These are phyloP conservation scores for Hycleus cichorii DNA, from an alignment of 1,140 invertebrate species.

Conservation along the genomic window DNA sequence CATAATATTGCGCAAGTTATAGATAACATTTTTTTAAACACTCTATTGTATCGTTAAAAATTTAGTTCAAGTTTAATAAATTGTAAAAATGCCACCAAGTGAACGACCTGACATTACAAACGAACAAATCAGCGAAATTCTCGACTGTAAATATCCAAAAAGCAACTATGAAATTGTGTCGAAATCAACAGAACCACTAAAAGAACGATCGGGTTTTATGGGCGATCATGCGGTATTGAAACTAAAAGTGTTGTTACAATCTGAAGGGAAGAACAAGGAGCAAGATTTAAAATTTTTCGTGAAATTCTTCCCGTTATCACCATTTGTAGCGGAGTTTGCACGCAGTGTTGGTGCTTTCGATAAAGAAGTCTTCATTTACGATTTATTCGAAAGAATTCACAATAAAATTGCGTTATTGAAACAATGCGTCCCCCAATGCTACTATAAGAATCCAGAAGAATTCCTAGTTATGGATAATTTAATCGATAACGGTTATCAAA, in stretches of 20 bases:
- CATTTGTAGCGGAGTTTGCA: slow-evolving; percentile 10
- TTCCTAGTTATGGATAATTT: slow-evolving; percentile 30
- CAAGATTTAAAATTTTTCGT: slow-evolving; percentile 14
- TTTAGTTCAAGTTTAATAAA: background rate
- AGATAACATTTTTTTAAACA: background rate
- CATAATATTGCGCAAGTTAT: background rate
- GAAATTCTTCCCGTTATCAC: slow-evolving; percentile 11
- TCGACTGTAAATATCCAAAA: background rate
- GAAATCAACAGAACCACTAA: background rate
- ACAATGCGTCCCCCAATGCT: slow-evolving; percentile 19
- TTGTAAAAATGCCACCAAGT: too few species aligned
- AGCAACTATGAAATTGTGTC: background rate
- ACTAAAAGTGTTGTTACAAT: background rate
- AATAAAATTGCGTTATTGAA: slow-evolving; percentile 26
- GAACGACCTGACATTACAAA: too few species aligned
- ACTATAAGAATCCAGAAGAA: slow-evolving; percentile 18
- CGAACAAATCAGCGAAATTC: too few species aligned
- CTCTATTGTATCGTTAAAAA: background rate
- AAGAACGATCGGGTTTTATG: slow-evolving; percentile 16
- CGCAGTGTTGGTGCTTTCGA: slow-evolving; percentile 12
- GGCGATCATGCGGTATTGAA: slow-evolving; percentile 18
- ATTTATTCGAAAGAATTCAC: slow-evolving; percentile 14
- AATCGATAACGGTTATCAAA: slow-evolving; percentile 22
- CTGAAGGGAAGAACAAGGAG: slow-evolving; percentile 1
- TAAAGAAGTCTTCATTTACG: slow-evolving; percentile 24